Base-by-base conservation (phyloP, 1,140 invertebrate genomes). In the Diorhabda sublineata region DNA sequence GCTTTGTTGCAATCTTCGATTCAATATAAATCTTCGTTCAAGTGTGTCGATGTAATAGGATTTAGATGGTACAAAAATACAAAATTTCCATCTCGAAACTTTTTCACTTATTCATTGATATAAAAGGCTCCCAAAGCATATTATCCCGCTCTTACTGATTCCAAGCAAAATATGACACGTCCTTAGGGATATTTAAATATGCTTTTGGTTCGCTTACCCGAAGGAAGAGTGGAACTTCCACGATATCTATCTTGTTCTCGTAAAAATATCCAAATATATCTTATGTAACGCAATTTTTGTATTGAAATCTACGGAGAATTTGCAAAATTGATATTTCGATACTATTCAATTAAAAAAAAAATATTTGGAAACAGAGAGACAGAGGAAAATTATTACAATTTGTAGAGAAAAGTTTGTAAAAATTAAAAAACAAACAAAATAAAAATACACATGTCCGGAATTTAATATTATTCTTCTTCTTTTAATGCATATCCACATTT, bases 81-180 rank as follows among this genome's bases (percentile, higher is more conserved):
- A 52, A 52, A 52, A 52, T 52, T 52, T 52, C 47, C n/a, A 3
- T 52, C 47, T 52, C 47, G 47, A 52, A 52, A 52, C 47, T 52
- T 52, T 52, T 52, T 52, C 47, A 52, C 47, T 52, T 52, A 52
- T 52, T 52, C 47, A 52, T 52, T 52, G 47, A 52, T 52, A 52
- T 52, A 52, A 52, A 52, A n/a, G 47, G 47, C 47, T 52, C 47
- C 47, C 47, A 52, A 52, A 52, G 47, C 47, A 52, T 52, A 52
- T 52, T 52, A 52, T 52, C 47, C 47, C n/a, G 47, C 47, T 52
- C 47, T 52, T 52, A 52, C 47, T 52, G 47, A 52, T 52, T 52
- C 47, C 47, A 52, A 52, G 47, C 47, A 52, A 52, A 52, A 52
- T 52, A 52, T 52, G 47, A 52, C 47, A 52, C 47, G 47, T 52